These are phyloP conservation scores for Anas flavirostris DNA, from an alignment of 2,797 vertebrate species.

Conservation along the genomic window DNA sequence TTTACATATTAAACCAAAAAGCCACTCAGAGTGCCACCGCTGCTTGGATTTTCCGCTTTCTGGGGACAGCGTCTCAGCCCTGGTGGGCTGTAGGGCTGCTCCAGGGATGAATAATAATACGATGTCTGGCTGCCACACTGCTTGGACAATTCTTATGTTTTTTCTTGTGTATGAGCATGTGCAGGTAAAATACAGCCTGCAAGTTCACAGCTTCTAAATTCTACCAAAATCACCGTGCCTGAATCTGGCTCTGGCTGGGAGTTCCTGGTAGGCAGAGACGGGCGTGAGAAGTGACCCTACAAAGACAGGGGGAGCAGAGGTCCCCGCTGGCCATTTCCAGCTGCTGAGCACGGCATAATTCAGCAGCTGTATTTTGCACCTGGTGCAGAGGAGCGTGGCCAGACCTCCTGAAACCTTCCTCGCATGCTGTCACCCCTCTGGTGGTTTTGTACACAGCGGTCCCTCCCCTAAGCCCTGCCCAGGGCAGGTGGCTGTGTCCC, in stretches of 20 bases:
- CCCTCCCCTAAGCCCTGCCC: not conserved
- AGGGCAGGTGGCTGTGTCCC: not conserved
- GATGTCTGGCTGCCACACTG: not conserved
- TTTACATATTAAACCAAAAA: not conserved
- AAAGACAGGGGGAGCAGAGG: not conserved
- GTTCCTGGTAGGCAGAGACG: not conserved
- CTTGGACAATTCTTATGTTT: not conserved
- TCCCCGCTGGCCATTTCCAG: not conserved
- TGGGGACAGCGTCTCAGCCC: not conserved
- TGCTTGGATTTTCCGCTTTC: not conserved
- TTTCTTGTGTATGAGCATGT: fast-evolving
- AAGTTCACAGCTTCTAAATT: not conserved
- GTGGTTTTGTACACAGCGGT: too few relatives aligned
- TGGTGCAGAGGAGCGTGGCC: too few relatives aligned
- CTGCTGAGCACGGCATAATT: fast-evolving
- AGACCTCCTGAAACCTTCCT: not conserved
- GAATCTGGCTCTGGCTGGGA: not conserved
- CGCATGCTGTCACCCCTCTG: too few relatives aligned
- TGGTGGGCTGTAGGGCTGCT: not conserved
- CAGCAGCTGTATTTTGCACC: not conserved
- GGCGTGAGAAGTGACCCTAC: fast-evolving
- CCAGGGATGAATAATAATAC: fast-evolving
- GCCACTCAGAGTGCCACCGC: not conserved
- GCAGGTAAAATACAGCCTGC: not conserved
- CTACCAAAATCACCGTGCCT: not conserved